Base-by-base conservation (phyloP, 1,140 invertebrate species). In the Yoshiicerus persimilis region DNA sequence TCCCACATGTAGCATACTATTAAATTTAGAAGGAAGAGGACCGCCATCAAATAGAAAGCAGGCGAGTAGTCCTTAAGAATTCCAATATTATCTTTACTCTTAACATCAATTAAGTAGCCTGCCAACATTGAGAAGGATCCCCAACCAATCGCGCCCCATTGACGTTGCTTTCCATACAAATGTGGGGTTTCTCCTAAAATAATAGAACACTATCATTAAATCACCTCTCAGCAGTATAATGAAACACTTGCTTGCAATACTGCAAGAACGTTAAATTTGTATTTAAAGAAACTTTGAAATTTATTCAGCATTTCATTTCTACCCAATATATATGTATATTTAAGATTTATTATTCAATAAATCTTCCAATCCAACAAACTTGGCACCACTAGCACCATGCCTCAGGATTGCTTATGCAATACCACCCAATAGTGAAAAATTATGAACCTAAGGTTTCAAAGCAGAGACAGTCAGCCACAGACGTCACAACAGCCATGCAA, bases 381-480 rank as follows among this genome's bases (percentile, higher is more conserved):
- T n/a, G n/a, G n/a, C n/a, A n/a, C n/a, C n/a, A n/a, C n/a, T n/a
- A n/a, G n/a, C n/a, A n/a, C n/a, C n/a, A n/a, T n/a, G n/a, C n/a
- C n/a, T n/a, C n/a, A n/a, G n/a, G n/a, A n/a, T n/a, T 47, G 13
- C 11, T 47, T 13, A 47, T 1, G 0, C 20, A 23, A 64, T 25
- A 16, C 16, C 27, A 2, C n/a, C 13, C 91, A 90, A 93, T 64
- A 25, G 56, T 1, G 6, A 6, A 75, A 16, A 75, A 34, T 3
- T 75, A 5, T n/a, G 11, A 94, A 96, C 96, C 96, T 16, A 97
- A 92, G 39, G 96, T 92, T 91, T 95, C 94, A 92, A 97, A 96
- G 91, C 96, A 97, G 86, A 97, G 96, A 6, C 96, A 95, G 93
- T 97, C 96, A 3, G 95, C 95, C 88, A 97, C 94, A 89, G 95